These are phyloP conservation scores for Acanthosepion pharaonis DNA, from an alignment of 2,888 invertebrate species.

Conservation along the genomic window DNA sequence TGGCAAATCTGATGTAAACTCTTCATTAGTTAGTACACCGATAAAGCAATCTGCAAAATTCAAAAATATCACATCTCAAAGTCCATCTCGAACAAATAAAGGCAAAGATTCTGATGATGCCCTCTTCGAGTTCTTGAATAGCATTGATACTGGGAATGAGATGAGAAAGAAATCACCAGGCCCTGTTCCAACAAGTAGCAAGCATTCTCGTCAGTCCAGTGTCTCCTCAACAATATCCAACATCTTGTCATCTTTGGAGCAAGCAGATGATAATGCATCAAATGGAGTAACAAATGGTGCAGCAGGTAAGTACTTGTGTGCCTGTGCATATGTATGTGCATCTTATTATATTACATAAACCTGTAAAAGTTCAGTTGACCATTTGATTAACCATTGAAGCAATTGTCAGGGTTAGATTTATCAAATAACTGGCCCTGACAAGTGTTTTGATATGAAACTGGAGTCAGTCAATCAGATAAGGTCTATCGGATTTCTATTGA, in stretches of 20 bases:
- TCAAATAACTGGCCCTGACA: no score
- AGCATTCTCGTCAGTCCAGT: constrained; percentile 73
- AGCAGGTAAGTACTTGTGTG: background rate
- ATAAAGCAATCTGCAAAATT: constrained; percentile 52
- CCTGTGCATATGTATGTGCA: no score
- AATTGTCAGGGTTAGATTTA: no score
- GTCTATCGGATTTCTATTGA: no score
- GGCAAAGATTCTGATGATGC: constrained; percentile 74
- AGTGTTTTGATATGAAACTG: no score
- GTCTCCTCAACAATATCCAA: constrained; percentile 68
- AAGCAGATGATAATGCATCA: background rate
- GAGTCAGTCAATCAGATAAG: no score
- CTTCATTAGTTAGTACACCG: constrained; percentile 53
- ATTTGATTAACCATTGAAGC: no score
- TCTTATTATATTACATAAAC: no score
- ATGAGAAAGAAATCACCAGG: constrained; percentile 55
- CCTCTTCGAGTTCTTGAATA: constrained; percentile 75
- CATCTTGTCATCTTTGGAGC: constrained; percentile 52
- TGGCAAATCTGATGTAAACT: constrained; percentile 51
- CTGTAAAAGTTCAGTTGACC: no score
- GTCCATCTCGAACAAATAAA: constrained; percentile 50
- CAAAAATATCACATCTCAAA: constrained; percentile 49
- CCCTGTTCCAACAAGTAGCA: constrained; percentile 60
- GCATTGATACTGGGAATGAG: constrained; percentile 64
- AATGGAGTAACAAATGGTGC: constrained; percentile 3